Evolutionary conservation across 1,140 invertebrate genomes (phyloP).

Genomic region (Drosophila pruinosa): DNA sequence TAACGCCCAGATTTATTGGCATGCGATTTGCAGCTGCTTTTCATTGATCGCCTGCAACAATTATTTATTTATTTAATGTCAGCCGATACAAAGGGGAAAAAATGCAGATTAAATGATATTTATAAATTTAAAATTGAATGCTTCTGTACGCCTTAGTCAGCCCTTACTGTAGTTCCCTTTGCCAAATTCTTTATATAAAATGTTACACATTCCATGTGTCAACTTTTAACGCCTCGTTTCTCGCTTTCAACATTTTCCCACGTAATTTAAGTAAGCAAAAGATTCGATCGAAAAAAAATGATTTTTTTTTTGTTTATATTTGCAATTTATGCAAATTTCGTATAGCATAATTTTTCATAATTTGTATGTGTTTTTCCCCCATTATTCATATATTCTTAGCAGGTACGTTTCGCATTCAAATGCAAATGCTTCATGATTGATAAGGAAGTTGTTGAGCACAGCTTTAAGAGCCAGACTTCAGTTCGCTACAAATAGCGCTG

Average conservation of each 20-base stretch:
- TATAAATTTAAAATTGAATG: too few relatives aligned
- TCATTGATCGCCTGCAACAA: too few relatives aligned
- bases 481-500: slow-evolving; percentile 43
- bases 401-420: slow-evolving; percentile 15
- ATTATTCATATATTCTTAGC: slow-evolving; percentile 24
- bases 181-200: slow-evolving; percentile 35
- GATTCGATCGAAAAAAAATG: neutral
- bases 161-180: neutral
- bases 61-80: too few relatives aligned
- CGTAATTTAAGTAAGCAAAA: slow-evolving; percentile 25
- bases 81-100: too few relatives aligned
- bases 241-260: slow-evolving; percentile 42
- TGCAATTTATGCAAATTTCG: slow-evolving; percentile 40
- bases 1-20: neutral
- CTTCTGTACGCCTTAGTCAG: neutral
- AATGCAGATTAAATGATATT: too few relatives aligned
- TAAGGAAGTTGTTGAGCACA: slow-evolving; percentile 63
- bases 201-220: slow-evolving; percentile 30
- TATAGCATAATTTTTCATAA: slow-evolving; percentile 49
- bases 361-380: slow-evolving; percentile 46
- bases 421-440: slow-evolving; percentile 57
- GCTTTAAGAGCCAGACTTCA: slow-evolving; percentile 4
- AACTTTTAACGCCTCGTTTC: slow-evolving; percentile 33
- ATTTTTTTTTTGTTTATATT: slow-evolving; percentile 1
- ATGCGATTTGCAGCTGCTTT: too few relatives aligned